These are phyloP conservation scores for Cinclus cinclus DNA, from an alignment of 2,113 vertebrate genomes.

Conservation along the genomic window DNA sequence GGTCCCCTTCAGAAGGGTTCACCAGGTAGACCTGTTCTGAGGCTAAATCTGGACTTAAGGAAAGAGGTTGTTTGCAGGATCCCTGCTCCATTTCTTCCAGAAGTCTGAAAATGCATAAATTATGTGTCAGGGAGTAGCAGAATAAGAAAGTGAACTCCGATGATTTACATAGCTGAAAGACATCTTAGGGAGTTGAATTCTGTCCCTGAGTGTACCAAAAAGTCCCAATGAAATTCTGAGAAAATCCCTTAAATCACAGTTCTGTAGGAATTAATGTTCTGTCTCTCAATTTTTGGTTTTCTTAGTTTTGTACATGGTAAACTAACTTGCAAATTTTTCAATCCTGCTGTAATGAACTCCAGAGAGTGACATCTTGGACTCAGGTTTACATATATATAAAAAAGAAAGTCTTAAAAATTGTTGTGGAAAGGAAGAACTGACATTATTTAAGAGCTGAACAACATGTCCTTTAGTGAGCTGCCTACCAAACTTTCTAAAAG, in stretches of 20 bases:
- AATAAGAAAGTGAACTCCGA: background rate
- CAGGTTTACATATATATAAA: background rate
- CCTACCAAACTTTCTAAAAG: background rate
- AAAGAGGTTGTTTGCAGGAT: conserved; percentile 21
- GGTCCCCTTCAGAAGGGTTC: background rate
- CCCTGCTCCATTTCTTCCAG: conserved; percentile 17
- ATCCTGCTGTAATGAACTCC: background rate
- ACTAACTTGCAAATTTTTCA: background rate
- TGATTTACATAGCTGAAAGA: conserved; percentile 21
- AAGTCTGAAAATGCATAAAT: conserved; percentile 10
- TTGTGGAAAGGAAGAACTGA: background rate
- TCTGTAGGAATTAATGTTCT: background rate
- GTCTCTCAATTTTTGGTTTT: background rate
- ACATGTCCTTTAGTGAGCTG: background rate
- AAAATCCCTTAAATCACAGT: background rate
- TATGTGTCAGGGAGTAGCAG: conserved; percentile 11
- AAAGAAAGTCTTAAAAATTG: background rate
- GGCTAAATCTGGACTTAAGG: background rate
- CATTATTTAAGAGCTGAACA: background rate
- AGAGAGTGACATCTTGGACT: background rate
- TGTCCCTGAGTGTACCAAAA: background rate
- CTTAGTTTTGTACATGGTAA: background rate
- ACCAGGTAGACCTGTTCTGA: background rate
- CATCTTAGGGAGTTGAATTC: background rate
- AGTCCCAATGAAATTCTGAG: background rate